phyloP scores from a whole-genome alignment of 2,888 invertebrate species.

The Osmoderma eremita region DNA sequence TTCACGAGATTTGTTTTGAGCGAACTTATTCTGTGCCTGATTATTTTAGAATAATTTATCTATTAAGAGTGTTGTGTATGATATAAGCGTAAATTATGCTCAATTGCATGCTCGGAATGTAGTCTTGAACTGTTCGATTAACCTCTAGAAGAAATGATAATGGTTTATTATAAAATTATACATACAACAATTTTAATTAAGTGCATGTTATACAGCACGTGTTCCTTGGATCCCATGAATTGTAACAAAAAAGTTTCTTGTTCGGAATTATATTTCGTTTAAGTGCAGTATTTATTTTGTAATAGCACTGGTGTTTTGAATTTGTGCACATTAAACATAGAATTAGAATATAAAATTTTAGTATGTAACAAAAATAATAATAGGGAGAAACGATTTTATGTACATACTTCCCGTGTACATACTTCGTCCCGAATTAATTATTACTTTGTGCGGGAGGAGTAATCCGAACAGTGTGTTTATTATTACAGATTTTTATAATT shows the following conservation, averaged over 20 bases:
- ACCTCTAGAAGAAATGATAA: slow-evolving; percentile 14
- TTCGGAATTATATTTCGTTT: not conserved
- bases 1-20: not conserved
- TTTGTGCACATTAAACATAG: no score
- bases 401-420: no score
- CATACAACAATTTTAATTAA: slow-evolving; percentile 17
- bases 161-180: slow-evolving; percentile 17
- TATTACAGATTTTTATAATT: no score
- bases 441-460: no score
- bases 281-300: no score
- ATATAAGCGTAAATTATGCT: not conserved
- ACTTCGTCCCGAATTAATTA: no score
- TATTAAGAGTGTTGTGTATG: slow-evolving; percentile 5
- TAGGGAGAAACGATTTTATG: no score
- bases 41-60: slow-evolving; percentile 8
- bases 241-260: slow-evolving; percentile 22
- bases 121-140: slow-evolving; percentile 27
- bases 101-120: slow-evolving; percentile 4
- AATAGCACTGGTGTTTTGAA: no score
- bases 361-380: no score
- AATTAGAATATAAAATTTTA: no score
- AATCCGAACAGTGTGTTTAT: no score
- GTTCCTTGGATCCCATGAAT: slow-evolving; percentile 16
- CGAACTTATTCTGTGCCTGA: not conserved
- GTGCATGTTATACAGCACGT: slow-evolving; percentile 16